A percentile compares a stretch with the other conserved stretches of the same genome.
Evolutionary conservation across 2,797 vertebrate genomes (phyloP).

Genomic region (Aldrovandia affinis): DNA sequence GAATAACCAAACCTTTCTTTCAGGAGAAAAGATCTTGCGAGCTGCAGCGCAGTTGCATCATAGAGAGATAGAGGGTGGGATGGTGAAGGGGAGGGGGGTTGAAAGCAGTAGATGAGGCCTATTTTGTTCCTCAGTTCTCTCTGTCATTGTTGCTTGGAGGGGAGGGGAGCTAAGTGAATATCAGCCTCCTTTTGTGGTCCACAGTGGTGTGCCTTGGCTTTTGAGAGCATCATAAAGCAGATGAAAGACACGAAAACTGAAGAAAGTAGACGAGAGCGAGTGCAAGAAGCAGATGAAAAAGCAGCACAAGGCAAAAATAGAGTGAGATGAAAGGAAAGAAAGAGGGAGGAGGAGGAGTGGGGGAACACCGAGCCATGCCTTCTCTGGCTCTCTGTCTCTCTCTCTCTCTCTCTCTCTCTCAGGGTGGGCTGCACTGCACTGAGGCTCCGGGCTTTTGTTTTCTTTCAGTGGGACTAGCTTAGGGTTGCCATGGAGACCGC

Average conservation of each 20-base stretch:
- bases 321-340: conserved; percentile 12
- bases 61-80: background rate
- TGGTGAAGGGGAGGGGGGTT: background rate
- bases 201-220: background rate
- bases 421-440: conserved; percentile 50
- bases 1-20: background rate
- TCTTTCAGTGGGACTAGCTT: conserved; percentile 53
- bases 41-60: background rate
- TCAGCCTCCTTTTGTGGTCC: background rate
- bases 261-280: background rate
- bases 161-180: background rate
- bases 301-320: background rate
- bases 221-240: conserved; percentile 9
- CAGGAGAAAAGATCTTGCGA: background rate
- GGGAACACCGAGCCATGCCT: background rate
- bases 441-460: conserved; percentile 64
- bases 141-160: background rate
- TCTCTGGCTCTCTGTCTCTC: conserved; percentile 18
- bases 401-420: conserved; percentile 41
- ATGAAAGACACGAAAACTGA: conserved; percentile 26
- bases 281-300: background rate
- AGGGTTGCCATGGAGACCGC: conserved; percentile 65
- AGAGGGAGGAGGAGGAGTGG: background rate
- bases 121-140: conserved; percentile 19
- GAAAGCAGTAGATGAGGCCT: background rate